Percentiles rank a stretch among this genome's conserved stretches.
These are phyloP conservation scores for Ctenicera cuprea DNA, from an alignment of 2,888 invertebrate genomes.

Conservation along the genomic window DNA sequence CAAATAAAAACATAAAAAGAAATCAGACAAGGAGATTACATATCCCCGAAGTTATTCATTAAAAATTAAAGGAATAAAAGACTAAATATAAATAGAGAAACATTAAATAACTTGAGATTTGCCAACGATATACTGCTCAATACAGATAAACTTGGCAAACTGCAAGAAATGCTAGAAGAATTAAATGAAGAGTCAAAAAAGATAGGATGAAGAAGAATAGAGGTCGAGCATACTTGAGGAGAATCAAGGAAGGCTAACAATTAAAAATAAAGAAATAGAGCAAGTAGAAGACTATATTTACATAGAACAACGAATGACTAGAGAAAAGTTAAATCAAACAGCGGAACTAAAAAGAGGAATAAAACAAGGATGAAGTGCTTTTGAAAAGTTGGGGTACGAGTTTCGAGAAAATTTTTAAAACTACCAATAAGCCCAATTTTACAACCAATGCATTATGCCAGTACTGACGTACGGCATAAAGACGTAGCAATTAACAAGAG, in stretches of 20 bases:
- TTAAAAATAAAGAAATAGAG: not conserved
- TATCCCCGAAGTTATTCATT: not conserved
- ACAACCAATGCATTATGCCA: not conserved
- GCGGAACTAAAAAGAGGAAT: too few species aligned
- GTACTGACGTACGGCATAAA: slow-evolving; percentile 4
- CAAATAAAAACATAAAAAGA: not conserved
- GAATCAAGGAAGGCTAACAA: not conserved
- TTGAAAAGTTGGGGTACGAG: not conserved
- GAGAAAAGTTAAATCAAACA: slow-evolving; percentile 2
- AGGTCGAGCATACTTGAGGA: not conserved
- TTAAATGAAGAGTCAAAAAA: not conserved
- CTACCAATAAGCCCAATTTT: not conserved
- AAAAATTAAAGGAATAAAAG: not conserved
- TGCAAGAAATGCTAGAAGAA: too few species aligned
- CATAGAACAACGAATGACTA: not conserved
- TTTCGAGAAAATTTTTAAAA: slow-evolving; percentile 13
- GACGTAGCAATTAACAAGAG: slow-evolving; percentile 6
- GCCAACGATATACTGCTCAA: not conserved
- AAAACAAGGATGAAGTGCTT: too few species aligned
- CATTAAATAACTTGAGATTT: too few species aligned
- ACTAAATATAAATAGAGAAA: too few species aligned
- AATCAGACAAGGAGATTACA: not conserved
- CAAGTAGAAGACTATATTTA: slow-evolving; percentile 1
- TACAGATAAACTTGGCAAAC: not conserved
- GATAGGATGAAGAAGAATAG: not conserved